Conservation (phyloP, 2,888 invertebrate genomes). For the Scaptomyza caliginosa region DNA sequence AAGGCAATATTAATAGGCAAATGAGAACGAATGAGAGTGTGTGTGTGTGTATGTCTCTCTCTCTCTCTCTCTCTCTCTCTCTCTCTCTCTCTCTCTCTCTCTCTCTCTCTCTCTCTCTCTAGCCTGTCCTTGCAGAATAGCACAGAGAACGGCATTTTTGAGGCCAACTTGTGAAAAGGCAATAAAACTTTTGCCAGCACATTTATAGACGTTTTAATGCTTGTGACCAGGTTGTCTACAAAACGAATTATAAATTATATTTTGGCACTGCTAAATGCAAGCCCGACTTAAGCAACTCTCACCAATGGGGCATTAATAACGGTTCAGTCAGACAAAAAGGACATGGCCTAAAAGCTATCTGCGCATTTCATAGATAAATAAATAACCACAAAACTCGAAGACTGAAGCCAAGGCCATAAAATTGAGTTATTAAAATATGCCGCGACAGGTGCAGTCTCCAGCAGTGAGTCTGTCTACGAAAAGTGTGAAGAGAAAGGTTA, state of each 20-base stretch:
- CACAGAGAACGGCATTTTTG: conserved; percentile 14
- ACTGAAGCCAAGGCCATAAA: conserved; percentile 61
- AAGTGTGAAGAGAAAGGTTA: not conserved
- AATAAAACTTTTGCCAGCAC: conserved; percentile 68
- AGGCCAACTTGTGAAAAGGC: conserved; percentile 66
- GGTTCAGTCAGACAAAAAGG: conserved; percentile 59
- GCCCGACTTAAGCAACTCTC: conserved; percentile 33
- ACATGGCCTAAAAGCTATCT: conserved; percentile 49
- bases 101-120: not conserved
- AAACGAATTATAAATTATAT: conserved; percentile 73
- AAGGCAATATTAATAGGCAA: conserved; percentile 73
- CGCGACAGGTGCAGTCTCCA: conserved; percentile 42
- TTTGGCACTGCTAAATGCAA: conserved; percentile 45
- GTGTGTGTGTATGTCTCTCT: not conserved
- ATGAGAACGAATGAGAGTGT: conserved; percentile 45
- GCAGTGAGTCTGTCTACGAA: not conserved
- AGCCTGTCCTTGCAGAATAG: conserved; percentile 14
- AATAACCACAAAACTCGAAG: conserved; percentile 34
- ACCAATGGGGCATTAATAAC: conserved; percentile 63
- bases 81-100: not conserved
- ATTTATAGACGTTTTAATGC: conserved; percentile 70
- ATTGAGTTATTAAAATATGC: conserved; percentile 72
- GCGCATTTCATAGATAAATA: conserved; percentile 44
- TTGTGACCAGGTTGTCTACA: conserved; percentile 49
- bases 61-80: not conserved